Evolutionary conservation across 2,888 invertebrate species (phyloP).

Genomic region (Chirona hameri): DNA sequence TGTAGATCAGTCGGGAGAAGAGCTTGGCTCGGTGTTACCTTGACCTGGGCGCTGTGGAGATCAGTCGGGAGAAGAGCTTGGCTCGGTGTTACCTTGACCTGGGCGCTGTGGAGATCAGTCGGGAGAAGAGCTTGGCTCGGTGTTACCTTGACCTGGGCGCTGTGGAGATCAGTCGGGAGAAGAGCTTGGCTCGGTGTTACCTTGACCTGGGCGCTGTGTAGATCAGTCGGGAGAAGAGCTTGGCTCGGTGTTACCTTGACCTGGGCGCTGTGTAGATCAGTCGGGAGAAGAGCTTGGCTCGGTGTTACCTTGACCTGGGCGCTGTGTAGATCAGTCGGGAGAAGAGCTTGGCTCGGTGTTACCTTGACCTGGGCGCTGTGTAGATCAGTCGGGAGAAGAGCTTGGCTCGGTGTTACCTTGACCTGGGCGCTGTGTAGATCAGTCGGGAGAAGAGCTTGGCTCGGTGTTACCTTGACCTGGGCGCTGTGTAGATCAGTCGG

Average conservation of each 20-base stretch:
- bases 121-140: no score
- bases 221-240: no score
- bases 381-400: conserved; percentile 96
- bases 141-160: conserved; percentile 65
- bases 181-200: conserved; percentile 32
- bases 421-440: conserved; percentile 96
- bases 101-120: conserved; percentile 96
- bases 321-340: conserved; percentile 97
- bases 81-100: conserved; percentile 51
- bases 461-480: conserved; percentile 55
- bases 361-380: conserved; percentile 80
- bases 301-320: conserved; percentile 61
- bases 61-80: no score
- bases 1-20: conserved; percentile 99
- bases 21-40: conserved; percentile 34
- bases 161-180: conserved; percentile 98
- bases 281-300: no score
- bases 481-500: conserved; percentile 98
- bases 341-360: conserved; percentile 2
- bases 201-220: conserved; percentile 86
- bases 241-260: conserved; percentile 43
- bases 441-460: no score
- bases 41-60: conserved; percentile 88
- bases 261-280: conserved; percentile 97
- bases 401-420: conserved; percentile 35